Evolutionary conservation across 2,113 vertebrate genomes (phyloP).

Genomic region (Catharus minimus): DNA sequence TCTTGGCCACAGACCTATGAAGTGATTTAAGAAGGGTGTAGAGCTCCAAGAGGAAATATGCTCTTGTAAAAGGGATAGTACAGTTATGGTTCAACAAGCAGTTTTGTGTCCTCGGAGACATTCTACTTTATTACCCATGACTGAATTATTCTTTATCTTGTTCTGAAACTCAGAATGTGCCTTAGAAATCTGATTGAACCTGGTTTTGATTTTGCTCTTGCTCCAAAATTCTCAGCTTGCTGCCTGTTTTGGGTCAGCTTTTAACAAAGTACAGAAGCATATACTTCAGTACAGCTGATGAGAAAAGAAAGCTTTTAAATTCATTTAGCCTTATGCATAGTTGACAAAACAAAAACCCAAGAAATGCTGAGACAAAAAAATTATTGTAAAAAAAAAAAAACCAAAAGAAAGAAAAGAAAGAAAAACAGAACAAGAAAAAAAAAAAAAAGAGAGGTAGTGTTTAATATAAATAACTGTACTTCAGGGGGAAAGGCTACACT

Average conservation of each 20-base stretch:
- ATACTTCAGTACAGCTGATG: background rate
- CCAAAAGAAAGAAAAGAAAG: too few relatives aligned
- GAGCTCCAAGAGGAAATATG: background rate
- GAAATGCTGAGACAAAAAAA: background rate
- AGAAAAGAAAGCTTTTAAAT: background rate
- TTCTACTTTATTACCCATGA: background rate
- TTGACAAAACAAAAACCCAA: background rate
- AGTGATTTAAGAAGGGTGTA: background rate
- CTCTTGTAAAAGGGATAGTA: background rate
- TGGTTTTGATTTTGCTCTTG: background rate
- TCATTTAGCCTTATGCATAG: background rate
- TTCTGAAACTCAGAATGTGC: background rate
- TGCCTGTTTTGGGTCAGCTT: background rate
- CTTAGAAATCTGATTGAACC: background rate
- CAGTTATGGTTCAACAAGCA: background rate
- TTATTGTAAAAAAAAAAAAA: rapidly evolving
- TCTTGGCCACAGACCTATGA: background rate
- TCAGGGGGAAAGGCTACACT: background rate
- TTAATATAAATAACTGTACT: background rate
- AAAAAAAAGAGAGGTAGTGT: background rate
- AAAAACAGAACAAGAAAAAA: background rate
- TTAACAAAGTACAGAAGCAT: background rate
- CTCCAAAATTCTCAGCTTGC: background rate
- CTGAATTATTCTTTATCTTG: background rate
- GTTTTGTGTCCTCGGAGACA: background rate